Base-by-base conservation (phyloP, 2,797 vertebrate species). In the Rhynchonycteris naso region DNA sequence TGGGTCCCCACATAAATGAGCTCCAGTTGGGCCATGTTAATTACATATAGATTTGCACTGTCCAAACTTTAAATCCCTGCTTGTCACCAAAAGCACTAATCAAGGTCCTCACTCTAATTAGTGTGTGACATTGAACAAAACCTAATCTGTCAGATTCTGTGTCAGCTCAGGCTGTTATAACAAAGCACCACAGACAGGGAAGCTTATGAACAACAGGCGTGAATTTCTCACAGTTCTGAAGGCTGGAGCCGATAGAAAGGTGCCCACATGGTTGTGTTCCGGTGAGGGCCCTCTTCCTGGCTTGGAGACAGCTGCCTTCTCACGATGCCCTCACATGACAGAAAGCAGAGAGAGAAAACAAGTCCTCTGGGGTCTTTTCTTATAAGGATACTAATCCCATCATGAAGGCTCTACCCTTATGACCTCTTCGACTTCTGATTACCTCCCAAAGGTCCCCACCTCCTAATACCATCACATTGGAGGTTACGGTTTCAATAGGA, bases 201-300 rank as follows among this genome's bases (percentile, higher is more conserved):
- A 18, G 66, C 66, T 35, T 16, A 30, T 22, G 13, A 65, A 54
- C 47, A n/a, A 47, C 9, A 88, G 43, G 30, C 47, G 13, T 30
- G 24, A 24, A 15, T 35, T 15, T 43, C 65, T 38, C 65, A 50
- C 4, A 1, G n/a, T n/a, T 26, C n/a, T 6, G 15, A 43, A 58
- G 59, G 21, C 76, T 38, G n/a, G 54, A 35, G 66, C n/a, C 0
- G 1, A 26, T 50, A 65, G 16, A 66, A 22, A 7, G 78, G 30
- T 28, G 12, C 33, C 19, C 4, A 24, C 4, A 1, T 0, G 47
- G 35, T 9, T 0, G 0, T 33, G 47, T 8, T 66, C 35, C 15
- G 16, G 10, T 7, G 58, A 66, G 30, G 66, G 14, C 24, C 47
- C 43, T 26, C 65, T 59, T 72, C 22, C 76, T 38, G 56, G 26